Conservation (phyloP, 2,113 vertebrate species). For the Cisticola juncidis region DNA sequence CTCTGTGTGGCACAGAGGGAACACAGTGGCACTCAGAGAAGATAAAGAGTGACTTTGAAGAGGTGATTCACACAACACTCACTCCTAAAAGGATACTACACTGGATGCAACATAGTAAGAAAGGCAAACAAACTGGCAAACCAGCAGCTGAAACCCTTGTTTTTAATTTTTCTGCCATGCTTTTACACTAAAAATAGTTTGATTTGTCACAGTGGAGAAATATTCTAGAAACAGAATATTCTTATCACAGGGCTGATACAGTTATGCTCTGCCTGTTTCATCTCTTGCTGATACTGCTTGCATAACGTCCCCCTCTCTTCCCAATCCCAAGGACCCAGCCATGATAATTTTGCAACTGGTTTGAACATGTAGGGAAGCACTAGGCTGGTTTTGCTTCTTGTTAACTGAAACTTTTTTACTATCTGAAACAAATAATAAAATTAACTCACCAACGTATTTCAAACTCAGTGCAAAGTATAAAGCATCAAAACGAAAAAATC, state of each 20-base stretch:
- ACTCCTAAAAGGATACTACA: neutral
- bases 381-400: neutral
- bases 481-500: neutral
- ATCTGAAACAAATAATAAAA: neutral
- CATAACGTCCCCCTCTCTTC: neutral
- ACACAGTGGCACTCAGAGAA: neutral
- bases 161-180: neutral
- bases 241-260: neutral
- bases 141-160: neutral
- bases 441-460: neutral
- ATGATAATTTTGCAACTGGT: neutral
- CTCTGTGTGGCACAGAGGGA: neutral
- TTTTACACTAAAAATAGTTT: neutral
- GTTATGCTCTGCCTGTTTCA: fast-evolving
- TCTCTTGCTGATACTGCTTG: neutral
- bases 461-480: neutral
- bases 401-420: neutral
- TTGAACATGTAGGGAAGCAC: neutral
- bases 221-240: neutral
- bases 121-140: neutral
- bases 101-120: neutral
- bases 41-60: neutral
- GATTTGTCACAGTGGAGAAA: neutral
- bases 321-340: neutral
- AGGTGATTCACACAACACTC: neutral